Evolutionary conservation across 2,113 vertebrate species (phyloP), one percentile per base, ranked within the genome.

Genomic region (Calonectris borealis): DNA sequence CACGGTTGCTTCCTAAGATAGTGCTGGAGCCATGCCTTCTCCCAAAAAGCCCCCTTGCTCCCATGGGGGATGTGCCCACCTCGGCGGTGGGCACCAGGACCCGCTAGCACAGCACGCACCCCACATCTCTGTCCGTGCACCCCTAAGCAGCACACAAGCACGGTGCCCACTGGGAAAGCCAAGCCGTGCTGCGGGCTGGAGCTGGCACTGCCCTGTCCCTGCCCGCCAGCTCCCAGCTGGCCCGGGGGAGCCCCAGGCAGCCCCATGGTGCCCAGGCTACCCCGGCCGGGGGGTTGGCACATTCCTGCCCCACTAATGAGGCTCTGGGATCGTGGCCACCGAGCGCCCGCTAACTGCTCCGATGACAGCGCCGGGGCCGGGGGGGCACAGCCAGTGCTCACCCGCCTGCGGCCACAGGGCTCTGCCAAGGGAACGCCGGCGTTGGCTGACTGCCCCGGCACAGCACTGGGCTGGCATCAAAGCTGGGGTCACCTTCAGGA

Each of bases 301-400:
- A 52, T 94, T 94, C 82, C 85, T 76, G 66, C 54, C 83, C 76
- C 58, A 58, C 91, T 97, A 95, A 97, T 2, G 2, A 95, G 94
- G 65, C 54, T 69, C 91, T 11, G 71, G 86, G 88, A 95, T 34
- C 4, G 0, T 76, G 80, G 91, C 88, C 88, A 94, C 95, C 38
- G 24, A 42, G 42, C 21, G 4, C 46, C 49, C 1, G 21, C 92
- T 95, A 93, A 97, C 36, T 76, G 93, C 68, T 79, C 51, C 0
- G 71, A 96, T 94, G 96, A 97, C 94, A 97, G 94, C 7, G 0
- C 25, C 2, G 16, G 76, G 49, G 57, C 62, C 1, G 21, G 13
- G 49, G 40, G 24, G 7, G 9, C 46, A 32, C 34, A 24, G 51
- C 31, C 46, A 46, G 19, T 2, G 0, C 44, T 92, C 7, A 38